Evolutionary conservation across 1,140 invertebrate genomes (phyloP).

Genomic region (Trissolcus basalis): DNA sequence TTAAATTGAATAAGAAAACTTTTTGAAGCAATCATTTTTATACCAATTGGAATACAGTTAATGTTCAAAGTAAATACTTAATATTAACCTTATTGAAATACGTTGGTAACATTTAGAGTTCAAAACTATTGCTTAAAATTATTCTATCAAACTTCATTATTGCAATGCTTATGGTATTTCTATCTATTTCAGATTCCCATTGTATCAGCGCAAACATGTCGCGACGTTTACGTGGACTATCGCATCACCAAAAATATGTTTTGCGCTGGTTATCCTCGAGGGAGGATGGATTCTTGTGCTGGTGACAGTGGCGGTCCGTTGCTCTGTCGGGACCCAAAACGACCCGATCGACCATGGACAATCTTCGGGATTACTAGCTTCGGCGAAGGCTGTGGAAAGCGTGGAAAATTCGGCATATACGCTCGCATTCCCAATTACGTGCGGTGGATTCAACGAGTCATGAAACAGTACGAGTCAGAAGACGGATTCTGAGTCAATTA

Average conservation of each 20-base stretch:
- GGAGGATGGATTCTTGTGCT: constrained; percentile 88
- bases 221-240: constrained; percentile 86
- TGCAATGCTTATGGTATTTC: too few relatives aligned
- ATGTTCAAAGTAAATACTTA: too few relatives aligned
- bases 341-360: constrained; percentile 80
- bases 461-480: constrained; percentile 69
- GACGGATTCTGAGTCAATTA: constrained; percentile 11
- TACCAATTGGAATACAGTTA: too few relatives aligned
- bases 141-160: too few relatives aligned
- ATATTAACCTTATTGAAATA: too few relatives aligned
- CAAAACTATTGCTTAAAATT: too few relatives aligned
- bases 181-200: constrained; percentile 83
- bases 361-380: constrained; percentile 96
- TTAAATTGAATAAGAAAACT: too few relatives aligned
- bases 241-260: constrained; percentile 92
- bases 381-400: constrained; percentile 93
- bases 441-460: constrained; percentile 86
- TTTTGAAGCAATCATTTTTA: too few relatives aligned
- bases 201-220: constrained; percentile 85
- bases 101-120: too few relatives aligned
- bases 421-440: constrained; percentile 91
- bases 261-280: constrained; percentile 88
- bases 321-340: constrained; percentile 80
- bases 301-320: constrained; percentile 93
- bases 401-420: constrained; percentile 94